Percentiles rank a stretch among this genome's conserved stretches.
Conservation (phyloP, 2,888 invertebrate species). For the Tetropium fuscum region DNA sequence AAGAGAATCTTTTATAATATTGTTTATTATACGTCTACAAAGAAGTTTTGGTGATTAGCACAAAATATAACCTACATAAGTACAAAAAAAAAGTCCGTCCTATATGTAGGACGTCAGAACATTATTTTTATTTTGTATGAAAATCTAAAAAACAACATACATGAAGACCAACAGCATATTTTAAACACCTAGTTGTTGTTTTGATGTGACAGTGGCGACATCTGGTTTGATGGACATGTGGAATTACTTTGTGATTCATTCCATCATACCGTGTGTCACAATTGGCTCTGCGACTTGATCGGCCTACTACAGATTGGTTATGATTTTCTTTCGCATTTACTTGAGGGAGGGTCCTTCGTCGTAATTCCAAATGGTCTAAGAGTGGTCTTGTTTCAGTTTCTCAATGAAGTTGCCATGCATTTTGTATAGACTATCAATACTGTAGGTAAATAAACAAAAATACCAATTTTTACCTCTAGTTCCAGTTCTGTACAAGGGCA, state of each 20-base stretch:
- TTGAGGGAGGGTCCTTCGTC: not conserved
- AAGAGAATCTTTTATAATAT: not conserved
- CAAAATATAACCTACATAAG: not conserved
- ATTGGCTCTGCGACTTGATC: conserved; percentile 23
- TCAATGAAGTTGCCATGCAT: conserved; percentile 2
- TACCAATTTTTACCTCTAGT: conserved; percentile 17
- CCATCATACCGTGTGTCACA: conserved; percentile 38
- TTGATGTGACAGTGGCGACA: conserved; percentile 42
- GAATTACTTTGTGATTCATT: conserved; percentile 40
- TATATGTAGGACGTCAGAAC: conserved; percentile 12
- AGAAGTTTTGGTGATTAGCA: not conserved
- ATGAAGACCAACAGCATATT: conserved; percentile 43
- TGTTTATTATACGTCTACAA: not conserved
- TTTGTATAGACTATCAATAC: conserved; percentile 2
- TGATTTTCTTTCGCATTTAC: not conserved
- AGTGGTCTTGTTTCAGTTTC: not conserved
- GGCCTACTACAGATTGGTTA: conserved; percentile 4
- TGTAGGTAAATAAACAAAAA: not conserved
- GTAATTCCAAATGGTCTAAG: conserved; percentile 10
- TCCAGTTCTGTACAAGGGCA: not conserved
- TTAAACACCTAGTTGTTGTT: conserved; percentile 42
- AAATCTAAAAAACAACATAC: conserved; percentile 43
- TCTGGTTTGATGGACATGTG: conserved; percentile 42
- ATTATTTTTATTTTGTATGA: conserved; percentile 18
- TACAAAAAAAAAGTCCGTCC: conserved; percentile 8